phyloP scores from a whole-genome alignment of 2,888 invertebrate species.

The Clanis bilineata region DNA sequence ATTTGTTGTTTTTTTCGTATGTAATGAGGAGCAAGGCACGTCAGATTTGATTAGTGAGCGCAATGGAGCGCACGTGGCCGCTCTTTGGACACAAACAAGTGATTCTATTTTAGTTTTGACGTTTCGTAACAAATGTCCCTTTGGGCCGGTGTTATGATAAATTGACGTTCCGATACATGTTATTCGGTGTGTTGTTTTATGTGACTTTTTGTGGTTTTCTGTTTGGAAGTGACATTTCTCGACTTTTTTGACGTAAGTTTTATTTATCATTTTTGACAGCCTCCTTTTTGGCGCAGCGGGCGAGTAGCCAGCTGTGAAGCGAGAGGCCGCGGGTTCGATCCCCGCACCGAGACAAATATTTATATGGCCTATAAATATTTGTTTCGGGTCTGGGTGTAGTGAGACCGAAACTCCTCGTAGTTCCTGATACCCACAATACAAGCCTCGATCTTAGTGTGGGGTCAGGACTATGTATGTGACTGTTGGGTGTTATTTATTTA shows the following conservation, averaged over 20 bases:
- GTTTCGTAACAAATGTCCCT: conserved; percentile 49
- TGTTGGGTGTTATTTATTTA: too few species aligned
- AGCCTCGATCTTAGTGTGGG: too few species aligned
- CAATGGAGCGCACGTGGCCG: conserved; percentile 50
- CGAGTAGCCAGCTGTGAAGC: too few species aligned
- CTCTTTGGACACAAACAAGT: conserved; percentile 47
- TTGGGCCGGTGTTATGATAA: conserved; percentile 44
- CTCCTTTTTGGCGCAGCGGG: too few species aligned
- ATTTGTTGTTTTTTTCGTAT: conserved; percentile 29
- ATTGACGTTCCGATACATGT: conserved; percentile 30
- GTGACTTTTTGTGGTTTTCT: conserved; percentile 26
- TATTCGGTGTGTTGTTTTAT: conserved; percentile 26
- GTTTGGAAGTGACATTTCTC: conserved; percentile 25
- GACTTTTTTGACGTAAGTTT: neutral
- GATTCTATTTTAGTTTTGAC: conserved; percentile 49
- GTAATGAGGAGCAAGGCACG: conserved; percentile 26
- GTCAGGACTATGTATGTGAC: too few species aligned
- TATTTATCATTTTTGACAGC: neutral
- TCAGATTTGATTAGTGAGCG: conserved; percentile 60
- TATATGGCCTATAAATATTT: too few species aligned
- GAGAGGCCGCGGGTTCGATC: too few species aligned
- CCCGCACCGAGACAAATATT: too few species aligned
- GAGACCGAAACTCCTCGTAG: too few species aligned
- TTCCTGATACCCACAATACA: too few species aligned
- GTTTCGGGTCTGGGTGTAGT: too few species aligned